Conservation (phyloP, 2,113 vertebrate species). For the Canis aureus region DNA sequence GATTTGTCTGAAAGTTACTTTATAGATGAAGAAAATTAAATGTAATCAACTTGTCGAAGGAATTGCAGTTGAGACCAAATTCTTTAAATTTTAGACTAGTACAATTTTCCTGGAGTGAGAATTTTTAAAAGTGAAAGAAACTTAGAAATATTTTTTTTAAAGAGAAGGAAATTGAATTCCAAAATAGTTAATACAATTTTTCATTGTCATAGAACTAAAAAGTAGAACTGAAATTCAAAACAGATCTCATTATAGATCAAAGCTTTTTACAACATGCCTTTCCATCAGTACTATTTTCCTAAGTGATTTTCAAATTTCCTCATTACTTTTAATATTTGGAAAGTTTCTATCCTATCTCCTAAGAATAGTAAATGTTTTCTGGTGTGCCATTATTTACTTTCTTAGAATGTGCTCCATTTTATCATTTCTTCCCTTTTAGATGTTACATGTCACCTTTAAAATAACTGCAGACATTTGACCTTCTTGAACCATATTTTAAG, state of each 20-base stretch:
- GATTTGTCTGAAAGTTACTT: constrained; percentile 26
- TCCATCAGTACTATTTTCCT: constrained; percentile 63
- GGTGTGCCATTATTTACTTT: not conserved
- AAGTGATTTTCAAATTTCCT: constrained; percentile 70
- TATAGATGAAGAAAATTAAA: constrained; percentile 49
- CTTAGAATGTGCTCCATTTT: constrained; percentile 56
- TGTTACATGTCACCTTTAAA: constrained; percentile 12
- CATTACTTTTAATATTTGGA: constrained; percentile 66
- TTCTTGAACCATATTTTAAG: constrained; percentile 41
- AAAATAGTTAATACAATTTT: not conserved
- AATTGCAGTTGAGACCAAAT: constrained; percentile 21
- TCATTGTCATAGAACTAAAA: not conserved
- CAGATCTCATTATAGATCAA: not conserved
- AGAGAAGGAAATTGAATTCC: constrained; percentile 11
- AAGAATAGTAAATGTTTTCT: not conserved
- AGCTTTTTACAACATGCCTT: not conserved
- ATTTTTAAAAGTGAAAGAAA: constrained; percentile 22
- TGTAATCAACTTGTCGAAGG: not conserved
- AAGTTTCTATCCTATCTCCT: not conserved
- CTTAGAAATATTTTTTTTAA: not conserved
- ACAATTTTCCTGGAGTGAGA: not conserved
- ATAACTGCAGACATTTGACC: constrained; percentile 40
- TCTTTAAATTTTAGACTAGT: constrained; percentile 39
- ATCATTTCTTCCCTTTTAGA: constrained; percentile 3
- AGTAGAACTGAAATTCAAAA: constrained; percentile 1